Evolutionary conservation across 2,888 invertebrate genomes (phyloP).

Genomic region (Scelioninae gen. 1): DNA sequence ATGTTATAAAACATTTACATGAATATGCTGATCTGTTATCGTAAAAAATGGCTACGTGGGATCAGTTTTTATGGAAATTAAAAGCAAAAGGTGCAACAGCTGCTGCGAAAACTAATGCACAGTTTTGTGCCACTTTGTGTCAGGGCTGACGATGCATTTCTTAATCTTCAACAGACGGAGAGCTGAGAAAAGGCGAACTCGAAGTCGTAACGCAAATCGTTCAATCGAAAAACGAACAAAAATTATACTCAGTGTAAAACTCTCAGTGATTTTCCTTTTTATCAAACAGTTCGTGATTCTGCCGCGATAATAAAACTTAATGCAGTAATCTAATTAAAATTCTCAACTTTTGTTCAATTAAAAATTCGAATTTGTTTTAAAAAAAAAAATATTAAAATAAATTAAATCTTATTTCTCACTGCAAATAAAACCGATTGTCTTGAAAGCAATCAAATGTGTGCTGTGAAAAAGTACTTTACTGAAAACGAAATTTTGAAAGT

Average conservation of each 20-base stretch:
- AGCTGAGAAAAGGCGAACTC: neutral
- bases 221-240: neutral
- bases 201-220: constrained; percentile 7
- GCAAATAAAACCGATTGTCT: too few species aligned
- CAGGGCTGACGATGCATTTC: constrained; percentile 22
- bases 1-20: constrained; percentile 31
- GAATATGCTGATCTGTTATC: constrained; percentile 40
- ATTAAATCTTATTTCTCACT: too few species aligned
- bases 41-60: constrained; percentile 13
- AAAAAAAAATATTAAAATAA: too few species aligned
- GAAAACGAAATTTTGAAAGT: too few species aligned
- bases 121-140: constrained; percentile 16
- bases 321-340: too few species aligned
- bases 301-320: too few species aligned
- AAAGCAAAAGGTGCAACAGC: constrained; percentile 31
- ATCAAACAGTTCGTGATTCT: too few species aligned
- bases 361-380: too few species aligned
- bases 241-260: constrained; percentile 2
- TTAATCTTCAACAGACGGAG: constrained; percentile 16
- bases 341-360: too few species aligned
- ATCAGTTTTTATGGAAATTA: constrained; percentile 46
- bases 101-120: constrained; percentile 31
- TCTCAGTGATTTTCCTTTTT: neutral
- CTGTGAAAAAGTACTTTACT: too few species aligned
- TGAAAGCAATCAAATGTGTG: too few species aligned